A percentile compares a stretch with the other conserved stretches of the same genome.
phyloP scores from a whole-genome alignment of 2,797 vertebrate genomes.

The Sebastolobus alascanus region DNA sequence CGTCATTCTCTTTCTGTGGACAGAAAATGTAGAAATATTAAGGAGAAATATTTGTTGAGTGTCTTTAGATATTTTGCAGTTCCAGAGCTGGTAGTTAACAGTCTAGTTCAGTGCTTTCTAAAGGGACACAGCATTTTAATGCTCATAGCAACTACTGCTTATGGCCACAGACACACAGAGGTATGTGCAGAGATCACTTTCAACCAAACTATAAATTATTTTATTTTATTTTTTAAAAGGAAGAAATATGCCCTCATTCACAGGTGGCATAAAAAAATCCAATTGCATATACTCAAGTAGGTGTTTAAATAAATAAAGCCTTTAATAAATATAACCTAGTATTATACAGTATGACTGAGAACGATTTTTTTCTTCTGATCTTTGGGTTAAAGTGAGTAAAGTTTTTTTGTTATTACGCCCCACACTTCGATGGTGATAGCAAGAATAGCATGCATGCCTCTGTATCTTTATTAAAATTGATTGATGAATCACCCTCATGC shows the following conservation, averaged over 20 bases:
- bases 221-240: neutral
- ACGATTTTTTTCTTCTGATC: too few relatives aligned
- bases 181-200: neutral
- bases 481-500: neutral
- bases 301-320: neutral
- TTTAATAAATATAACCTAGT: neutral
- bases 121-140: neutral
- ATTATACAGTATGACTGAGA: too few relatives aligned
- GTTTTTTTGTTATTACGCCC: neutral
- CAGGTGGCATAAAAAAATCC: neutral
- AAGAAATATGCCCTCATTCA: neutral
- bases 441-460: neutral
- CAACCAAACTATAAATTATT: neutral
- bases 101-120: neutral
- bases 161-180: neutral
- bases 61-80: neutral
- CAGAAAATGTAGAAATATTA: neutral
- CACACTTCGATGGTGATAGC: neutral
- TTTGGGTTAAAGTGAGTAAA: neutral
- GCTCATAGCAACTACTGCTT: neutral
- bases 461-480: neutral
- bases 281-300: neutral
- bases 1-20: constrained; percentile 95
- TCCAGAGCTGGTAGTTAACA: neutral
- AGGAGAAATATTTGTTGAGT: neutral